phyloP scores from a whole-genome alignment of 2,888 invertebrate species.

The Drosophila falleni region DNA sequence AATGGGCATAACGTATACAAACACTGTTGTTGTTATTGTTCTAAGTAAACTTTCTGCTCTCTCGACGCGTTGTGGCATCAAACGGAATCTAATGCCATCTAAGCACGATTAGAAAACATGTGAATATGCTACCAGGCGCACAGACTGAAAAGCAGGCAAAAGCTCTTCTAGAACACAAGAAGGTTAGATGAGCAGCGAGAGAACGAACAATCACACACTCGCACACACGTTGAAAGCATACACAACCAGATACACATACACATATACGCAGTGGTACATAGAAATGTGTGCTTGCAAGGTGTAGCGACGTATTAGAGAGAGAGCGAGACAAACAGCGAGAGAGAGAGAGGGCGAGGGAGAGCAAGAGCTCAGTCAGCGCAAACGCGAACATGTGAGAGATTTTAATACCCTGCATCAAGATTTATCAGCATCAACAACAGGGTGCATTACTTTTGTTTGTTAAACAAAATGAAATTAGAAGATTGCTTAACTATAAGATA shows the following conservation, averaged over 20 bases:
- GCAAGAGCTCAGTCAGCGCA: constrained; percentile 22
- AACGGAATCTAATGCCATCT: constrained; percentile 29
- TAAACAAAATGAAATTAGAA: not conserved
- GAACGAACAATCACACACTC: constrained; percentile 15
- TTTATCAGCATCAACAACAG: constrained; percentile 4
- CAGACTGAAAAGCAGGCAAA: constrained; percentile 30
- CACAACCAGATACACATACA: constrained; percentile 3
- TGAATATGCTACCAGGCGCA: constrained; percentile 38
- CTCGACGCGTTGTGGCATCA: constrained; percentile 19
- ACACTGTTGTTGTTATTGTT: constrained; percentile 5
- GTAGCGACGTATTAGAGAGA: constrained; percentile 22
- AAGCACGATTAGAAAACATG: constrained; percentile 49
- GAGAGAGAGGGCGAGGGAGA: constrained; percentile 10
- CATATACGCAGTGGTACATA: constrained; percentile 3
- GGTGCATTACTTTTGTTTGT: not conserved
- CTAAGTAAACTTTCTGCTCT: constrained; percentile 17
- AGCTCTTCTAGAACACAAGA: constrained; percentile 19
- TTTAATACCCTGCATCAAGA: constrained; percentile 19
- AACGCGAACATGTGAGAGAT: constrained; percentile 22
- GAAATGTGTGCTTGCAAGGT: constrained; percentile 28
- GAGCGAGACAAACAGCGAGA: not conserved
- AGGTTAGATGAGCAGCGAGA: constrained; percentile 30
- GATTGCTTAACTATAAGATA: not conserved
- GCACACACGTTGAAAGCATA: constrained; percentile 7
- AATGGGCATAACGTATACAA: constrained; percentile 5